phyloP scores from a whole-genome alignment of 2,888 invertebrate genomes.

The Blastobasis adustella region DNA sequence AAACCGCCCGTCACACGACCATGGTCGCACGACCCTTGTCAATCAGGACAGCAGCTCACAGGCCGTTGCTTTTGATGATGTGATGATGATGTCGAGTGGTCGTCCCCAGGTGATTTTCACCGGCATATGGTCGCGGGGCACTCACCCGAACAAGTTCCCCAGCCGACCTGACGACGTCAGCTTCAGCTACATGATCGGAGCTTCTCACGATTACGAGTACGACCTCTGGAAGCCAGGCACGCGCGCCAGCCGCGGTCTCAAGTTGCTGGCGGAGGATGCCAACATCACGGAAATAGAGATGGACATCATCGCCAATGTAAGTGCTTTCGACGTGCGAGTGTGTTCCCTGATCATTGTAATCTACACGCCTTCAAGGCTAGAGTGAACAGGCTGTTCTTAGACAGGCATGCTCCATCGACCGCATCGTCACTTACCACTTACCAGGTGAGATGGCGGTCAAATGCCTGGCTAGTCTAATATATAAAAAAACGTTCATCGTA shows the following conservation, averaged over 20 bases:
- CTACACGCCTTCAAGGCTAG: too few relatives aligned
- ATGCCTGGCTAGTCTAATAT: too few relatives aligned
- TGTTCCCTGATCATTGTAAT: too few relatives aligned
- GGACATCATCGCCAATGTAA: constrained; percentile 46
- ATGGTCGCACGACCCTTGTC: too few relatives aligned
- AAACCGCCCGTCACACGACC: too few relatives aligned
- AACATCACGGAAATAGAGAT: constrained; percentile 38
- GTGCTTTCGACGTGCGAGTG: constrained; percentile 8
- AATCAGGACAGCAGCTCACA: too few relatives aligned
- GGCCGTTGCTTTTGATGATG: too few relatives aligned
- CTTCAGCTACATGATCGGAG: constrained; percentile 59
- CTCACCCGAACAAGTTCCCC: constrained; percentile 55
- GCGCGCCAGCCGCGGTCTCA: constrained; percentile 38
- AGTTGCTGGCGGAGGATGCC: constrained; percentile 38
- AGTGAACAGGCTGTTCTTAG: too few relatives aligned
- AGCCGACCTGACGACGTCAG: constrained; percentile 56
- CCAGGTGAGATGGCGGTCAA: too few relatives aligned
- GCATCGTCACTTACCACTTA: too few relatives aligned
- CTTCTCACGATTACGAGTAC: constrained; percentile 45
- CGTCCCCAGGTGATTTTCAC: constrained; percentile 46
- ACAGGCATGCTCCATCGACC: too few relatives aligned
- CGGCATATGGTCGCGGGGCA: constrained; percentile 56
- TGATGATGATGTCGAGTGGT: neutral
- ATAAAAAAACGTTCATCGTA: too few relatives aligned
- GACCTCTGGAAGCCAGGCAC: constrained; percentile 44